These are phyloP conservation scores for Nomada fucata DNA, from an alignment of 2,888 invertebrate species.

Conservation along the genomic window DNA sequence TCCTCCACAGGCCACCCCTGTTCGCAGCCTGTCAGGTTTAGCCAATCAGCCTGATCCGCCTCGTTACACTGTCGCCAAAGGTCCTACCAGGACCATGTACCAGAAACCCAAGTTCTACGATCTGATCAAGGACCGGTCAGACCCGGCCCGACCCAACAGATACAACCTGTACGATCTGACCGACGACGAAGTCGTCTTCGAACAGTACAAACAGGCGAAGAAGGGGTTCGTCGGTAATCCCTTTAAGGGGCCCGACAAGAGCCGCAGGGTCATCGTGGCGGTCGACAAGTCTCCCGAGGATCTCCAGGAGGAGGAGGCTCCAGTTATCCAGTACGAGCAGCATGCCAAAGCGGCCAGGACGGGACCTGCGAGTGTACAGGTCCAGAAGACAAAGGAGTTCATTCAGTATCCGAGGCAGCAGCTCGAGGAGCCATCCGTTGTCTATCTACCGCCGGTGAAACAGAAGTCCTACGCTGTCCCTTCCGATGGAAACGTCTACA, in stretches of 20 bases:
- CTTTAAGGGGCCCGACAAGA: neutral
- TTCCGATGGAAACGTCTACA: neutral
- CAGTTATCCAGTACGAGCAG: neutral
- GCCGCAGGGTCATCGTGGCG: neutral
- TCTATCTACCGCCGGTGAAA: neutral
- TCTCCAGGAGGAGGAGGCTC: neutral
- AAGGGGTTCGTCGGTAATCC: too few species aligned
- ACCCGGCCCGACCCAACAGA: too few species aligned
- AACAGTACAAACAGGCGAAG: neutral
- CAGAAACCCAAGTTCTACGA: slow-evolving; percentile 14
- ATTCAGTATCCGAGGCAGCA: neutral
- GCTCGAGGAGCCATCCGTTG: neutral
- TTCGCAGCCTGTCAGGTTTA: neutral
- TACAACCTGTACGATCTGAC: neutral
- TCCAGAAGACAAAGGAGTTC: neutral
- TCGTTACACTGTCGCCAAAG: neutral
- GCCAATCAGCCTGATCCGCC: neutral
- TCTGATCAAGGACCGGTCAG: neutral
- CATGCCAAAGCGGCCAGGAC: neutral
- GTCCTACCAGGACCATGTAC: neutral
- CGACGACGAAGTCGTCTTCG: neutral
- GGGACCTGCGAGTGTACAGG: neutral
- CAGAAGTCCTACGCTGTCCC: neutral
- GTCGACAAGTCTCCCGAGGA: neutral
- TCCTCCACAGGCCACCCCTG: slow-evolving; percentile 50